Base-by-base conservation (phyloP, 2,797 vertebrate species). In the Acomys russatus region DNA sequence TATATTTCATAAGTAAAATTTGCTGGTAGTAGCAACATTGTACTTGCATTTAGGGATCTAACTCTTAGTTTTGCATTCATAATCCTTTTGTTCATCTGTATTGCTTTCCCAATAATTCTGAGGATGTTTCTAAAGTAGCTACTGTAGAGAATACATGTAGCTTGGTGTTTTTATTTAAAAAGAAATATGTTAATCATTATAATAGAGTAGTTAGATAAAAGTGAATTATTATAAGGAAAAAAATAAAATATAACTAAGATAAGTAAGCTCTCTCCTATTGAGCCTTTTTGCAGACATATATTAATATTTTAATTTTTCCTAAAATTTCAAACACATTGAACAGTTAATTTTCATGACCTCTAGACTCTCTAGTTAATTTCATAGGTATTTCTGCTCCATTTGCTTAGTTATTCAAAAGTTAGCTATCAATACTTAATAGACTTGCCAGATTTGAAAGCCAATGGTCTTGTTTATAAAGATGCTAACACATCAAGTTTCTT, bases 141-240 rank as follows among this genome's bases (percentile, higher is more conserved):
- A 88, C 61, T 59, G n/a, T 73, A 9, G 30, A 74, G 44, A 89
- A 89, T 86, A 1, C 3, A 54, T 78, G 14, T 63, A 71, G 71
- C 5, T 56, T 92, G 18, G 22, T 89, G 35, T 38, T 93, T 88
- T 94, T 9, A 93, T 88, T 96, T 59, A 74, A 70, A 61, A 3
- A 11, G 10, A 90, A 84, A 83, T 83, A 4, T 79, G 51, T 61
- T 90, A 9, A 83, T 25, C 6, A 64, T 54, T 68, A 25, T 64
- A 89, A 59, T 12, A 3, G 66, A 83, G 6, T 68, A 66, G 11
- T 87, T 9, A 15, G 15, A 84, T 18, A 77, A 82, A 85, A 91
- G 38, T 63, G 64, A 83, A 92, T 63, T 64, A 54, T 35, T 12
- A 0, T 44, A 68, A 44, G 35, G 85, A 6, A 59, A 78, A 63